Evolutionary conservation across 2,888 invertebrate genomes (phyloP), one percentile per base, ranked within the genome.

Genomic region (Pollenia angustigena): DNA sequence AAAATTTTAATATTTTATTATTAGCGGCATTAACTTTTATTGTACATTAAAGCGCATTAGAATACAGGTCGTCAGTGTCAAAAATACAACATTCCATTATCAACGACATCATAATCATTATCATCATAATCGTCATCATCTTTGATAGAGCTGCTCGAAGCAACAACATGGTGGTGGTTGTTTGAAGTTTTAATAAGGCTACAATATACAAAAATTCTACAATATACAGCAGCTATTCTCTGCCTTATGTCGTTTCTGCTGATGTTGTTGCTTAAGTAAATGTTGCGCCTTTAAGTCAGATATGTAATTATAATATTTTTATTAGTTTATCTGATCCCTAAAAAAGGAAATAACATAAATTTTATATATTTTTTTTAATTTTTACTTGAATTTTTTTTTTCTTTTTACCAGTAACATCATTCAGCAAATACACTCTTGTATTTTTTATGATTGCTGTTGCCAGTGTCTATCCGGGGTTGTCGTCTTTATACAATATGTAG

Each of bases 241-340:
- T 32, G 6, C 32, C 32, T 32, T 32, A 32, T 1, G 32, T 32
- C 32, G 32, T 32, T 32, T 32, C 6, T 32, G 32, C 32, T 32
- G 32, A 32, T 32, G 32, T 32, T 32, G 32, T 32, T 32, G 32
- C 23, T 72, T 44, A 12, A 44, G 23, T 23, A 60, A 44, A 16
- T 87, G 85, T 85, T 88, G 87, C 82, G 89, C 79, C 88, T 88
- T 88, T 85, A 85, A 89, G 88, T 88, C 89, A 89, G 89, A 90
- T 90, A 90, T 90, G 91, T 92, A 93, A 93, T 92, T 93, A 92
- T 92, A 92, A 92, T 91, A 92, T 92, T 92, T 92, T 92, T 92
- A 92, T 92, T 92, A 91, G 91, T 92, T 93, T 92, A 93, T 92
- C 92, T 92, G 93, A 92, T 92, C 90, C 89, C 90, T 91, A 90